A percentile compares a stretch with the other conserved stretches of the same genome.
Evolutionary conservation across 2,113 vertebrate genomes (phyloP).

Genomic region (Monarcha castaneiventris): DNA sequence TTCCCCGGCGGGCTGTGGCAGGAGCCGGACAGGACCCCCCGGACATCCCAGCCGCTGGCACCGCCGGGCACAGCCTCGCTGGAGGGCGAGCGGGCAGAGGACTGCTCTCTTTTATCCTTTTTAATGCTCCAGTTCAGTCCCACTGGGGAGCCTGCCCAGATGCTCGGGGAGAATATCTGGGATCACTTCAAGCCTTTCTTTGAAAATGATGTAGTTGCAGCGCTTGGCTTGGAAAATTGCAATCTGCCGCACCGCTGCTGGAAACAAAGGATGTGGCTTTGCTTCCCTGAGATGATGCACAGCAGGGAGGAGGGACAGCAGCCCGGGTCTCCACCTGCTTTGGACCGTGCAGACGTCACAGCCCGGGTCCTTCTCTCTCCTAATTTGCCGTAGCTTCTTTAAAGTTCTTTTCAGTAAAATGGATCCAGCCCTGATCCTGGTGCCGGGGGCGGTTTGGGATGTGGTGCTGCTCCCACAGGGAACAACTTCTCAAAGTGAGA

Average conservation of each 20-base stretch:
- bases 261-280: background rate
- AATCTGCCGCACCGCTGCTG: background rate
- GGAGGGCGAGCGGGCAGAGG: background rate
- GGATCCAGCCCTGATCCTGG: background rate
- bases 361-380: background rate
- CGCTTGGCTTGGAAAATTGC: background rate
- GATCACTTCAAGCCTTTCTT: background rate
- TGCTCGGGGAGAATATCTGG: background rate
- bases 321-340: background rate
- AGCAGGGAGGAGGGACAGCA: background rate
- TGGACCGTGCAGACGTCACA: background rate
- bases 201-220: background rate
- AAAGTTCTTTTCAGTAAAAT: background rate
- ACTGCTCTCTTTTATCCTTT: background rate
- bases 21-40: background rate
- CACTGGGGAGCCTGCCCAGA: background rate
- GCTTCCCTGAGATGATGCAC: background rate
- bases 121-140: background rate
- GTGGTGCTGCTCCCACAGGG: background rate
- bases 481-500: background rate
- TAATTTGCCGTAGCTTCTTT: rapidly evolving
- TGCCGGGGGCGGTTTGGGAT: background rate
- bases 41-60: background rate
- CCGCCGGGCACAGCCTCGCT: background rate
- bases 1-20: background rate